Evolutionary conservation across 2,888 invertebrate species (phyloP), one percentile per base, ranked within the genome.

Genomic region (Zeuzera pyrina): DNA sequence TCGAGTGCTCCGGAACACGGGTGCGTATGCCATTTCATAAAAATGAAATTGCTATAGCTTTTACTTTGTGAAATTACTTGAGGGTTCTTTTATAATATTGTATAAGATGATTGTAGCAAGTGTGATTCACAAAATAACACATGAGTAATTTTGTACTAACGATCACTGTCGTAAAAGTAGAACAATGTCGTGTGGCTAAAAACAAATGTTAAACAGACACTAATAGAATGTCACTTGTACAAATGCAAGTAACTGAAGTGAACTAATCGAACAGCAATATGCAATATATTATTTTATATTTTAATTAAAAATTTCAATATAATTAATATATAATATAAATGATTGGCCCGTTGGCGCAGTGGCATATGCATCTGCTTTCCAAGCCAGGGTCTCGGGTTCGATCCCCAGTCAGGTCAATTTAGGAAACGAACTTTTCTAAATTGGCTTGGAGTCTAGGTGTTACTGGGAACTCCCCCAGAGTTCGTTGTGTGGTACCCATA

Each of bases 21-120:
- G 47, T 52, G 57, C 51, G 55, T 57, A 48, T 54, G 65, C 68
- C 74, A 74, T 78, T 78, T 79, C 66, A 66, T 62, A 70, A 77
- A 77, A 74, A 77, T 78, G 70, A 73, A 77, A 79, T 78, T 71
- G 72, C 72, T 63, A 50, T 59, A 52, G 51, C 57, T 57, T 61
- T 63, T 55, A 50, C 59, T 67, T 67, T 67, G 65, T 56, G 58
- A 57, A 56, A 57, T 63, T 64, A 61, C 58, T 44, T 49, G 45
- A 60, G 55, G 56, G 52, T 38, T 38, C 42, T 42, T 46, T 58
- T 57, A 59, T 52, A 50, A 41, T 35, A 38, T 47, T 49, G 41
- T 40, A 24, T 33, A 47, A 38, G 35, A n/a, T n/a, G 36, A 36
- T 42, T 41, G 23, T 35, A 26, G 33, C 25, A 43, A 38, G 31